Base-by-base conservation (phyloP, 30 jellyfish, hydroid and myxozoan genomes). In the Aurelia sp. region DNA sequence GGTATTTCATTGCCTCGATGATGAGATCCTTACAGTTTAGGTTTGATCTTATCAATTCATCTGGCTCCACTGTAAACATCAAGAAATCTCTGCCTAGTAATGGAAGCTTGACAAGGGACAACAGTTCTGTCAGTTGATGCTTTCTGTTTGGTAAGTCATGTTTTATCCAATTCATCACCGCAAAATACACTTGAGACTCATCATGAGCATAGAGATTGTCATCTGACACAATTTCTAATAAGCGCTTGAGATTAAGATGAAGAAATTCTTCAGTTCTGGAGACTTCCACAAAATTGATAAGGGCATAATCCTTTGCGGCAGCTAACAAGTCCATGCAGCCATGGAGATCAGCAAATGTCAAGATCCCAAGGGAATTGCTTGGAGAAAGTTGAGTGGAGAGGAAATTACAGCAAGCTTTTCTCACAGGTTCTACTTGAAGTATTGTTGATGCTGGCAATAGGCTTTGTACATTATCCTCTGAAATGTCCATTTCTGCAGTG, bases 1-100 rank as follows among this genome's bases (percentile, higher is more conserved):
- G 97, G 79, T 91, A 91, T 47, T 91, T 91, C 97, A 91, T 91
- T 59, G 97, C 97, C 47, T 91, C 97, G 48, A 91, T 91, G 11
- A 91, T 74, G 11, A 91, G 81, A 50, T 91, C 97, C 79, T 91
- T 91, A 77, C 97, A 84, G 23, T 64, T 62, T 6, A 89, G 27
- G 52, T 82, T 68, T 16, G 83, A 58, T 62, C 71, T 84, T 3
- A 91, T 66, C 62, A 91, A 72, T 50, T 91, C 96, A 62, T 91
- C 97, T 18, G 97, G 93, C 61, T 91, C 97, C 60, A 91, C 97
- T 3, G 97, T 73, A 48, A 84, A 82, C 97, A 91, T 91, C n/a
- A 91, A 66, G 82, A 91, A 91, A 74, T 91, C 97, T 71, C 96
- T 76, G 72, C 81, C 80, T 16, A 91, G 69, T 13, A 91, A 76